phyloP scores from a whole-genome alignment of 2,113 vertebrate species.

The Rhodinocichla rosea region DNA sequence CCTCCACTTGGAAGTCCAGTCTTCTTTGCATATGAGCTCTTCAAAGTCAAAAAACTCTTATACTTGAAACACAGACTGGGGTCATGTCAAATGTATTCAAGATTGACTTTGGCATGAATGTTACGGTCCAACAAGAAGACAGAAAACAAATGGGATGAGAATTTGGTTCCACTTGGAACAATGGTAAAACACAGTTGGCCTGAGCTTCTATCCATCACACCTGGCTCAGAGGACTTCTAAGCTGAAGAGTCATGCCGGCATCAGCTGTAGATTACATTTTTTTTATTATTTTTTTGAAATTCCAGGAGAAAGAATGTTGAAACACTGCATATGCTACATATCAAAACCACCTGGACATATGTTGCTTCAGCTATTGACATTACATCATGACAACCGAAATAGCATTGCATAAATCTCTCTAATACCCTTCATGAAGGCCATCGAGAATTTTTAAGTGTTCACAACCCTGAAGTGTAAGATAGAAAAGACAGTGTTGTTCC shows the following conservation, averaged over 20 bases:
- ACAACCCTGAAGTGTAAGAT: not conserved
- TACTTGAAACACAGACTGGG: not conserved
- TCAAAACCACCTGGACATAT: constrained; percentile 55
- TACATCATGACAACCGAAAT: constrained; percentile 37
- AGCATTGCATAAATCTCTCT: constrained; percentile 48
- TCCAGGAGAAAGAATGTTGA: constrained; percentile 14
- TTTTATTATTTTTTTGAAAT: constrained; percentile 27
- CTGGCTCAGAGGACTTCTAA: constrained; percentile 2
- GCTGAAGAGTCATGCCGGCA: not conserved
- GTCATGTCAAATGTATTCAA: not conserved
- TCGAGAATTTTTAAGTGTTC: not conserved
- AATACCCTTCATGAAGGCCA: constrained; percentile 11
- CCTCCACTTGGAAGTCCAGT: not conserved
- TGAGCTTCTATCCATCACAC: not conserved
- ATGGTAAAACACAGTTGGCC: not conserved
- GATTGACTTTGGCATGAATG: not conserved
- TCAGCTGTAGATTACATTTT: constrained; percentile 16
- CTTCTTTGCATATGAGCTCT: not conserved
- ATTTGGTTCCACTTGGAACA: not conserved
- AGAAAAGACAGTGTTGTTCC: not conserved
- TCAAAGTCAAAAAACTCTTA: not conserved
- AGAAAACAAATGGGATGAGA: constrained; percentile 1
- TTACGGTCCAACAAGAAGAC: not conserved
- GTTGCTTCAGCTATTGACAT: constrained; percentile 22
- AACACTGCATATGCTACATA: constrained; percentile 35